Conservation (phyloP, 2,797 vertebrate species). For the Cuniculus paca region DNA sequence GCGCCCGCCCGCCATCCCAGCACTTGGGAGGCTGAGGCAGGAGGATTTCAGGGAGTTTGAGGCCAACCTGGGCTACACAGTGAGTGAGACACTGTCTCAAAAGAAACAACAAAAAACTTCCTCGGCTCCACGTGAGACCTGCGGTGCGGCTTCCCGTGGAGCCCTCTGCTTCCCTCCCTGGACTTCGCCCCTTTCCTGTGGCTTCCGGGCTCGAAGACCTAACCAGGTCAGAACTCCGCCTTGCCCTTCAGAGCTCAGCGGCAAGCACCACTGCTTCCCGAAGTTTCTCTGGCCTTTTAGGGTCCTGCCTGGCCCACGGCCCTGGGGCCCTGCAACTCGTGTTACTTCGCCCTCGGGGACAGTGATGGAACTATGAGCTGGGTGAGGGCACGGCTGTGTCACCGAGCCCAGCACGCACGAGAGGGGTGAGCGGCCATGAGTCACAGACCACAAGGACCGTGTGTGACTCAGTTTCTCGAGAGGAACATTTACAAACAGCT, state of each 20-base stretch:
- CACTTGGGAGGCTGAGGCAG: not conserved
- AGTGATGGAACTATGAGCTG: not conserved
- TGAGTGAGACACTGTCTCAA: not conserved
- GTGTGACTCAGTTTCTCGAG: not conserved
- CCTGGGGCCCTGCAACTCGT: accelerated
- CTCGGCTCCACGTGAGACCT: accelerated
- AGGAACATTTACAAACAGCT: not conserved
- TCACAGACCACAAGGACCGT: not conserved
- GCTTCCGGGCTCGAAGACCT: not conserved
- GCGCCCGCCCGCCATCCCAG: not conserved
- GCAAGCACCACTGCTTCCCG: not conserved
- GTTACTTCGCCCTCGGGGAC: not conserved
- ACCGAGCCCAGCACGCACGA: accelerated
- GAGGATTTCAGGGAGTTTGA: not conserved
- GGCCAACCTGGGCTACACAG: not conserved
- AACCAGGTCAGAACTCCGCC: not conserved
- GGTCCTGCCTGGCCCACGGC: not conserved
- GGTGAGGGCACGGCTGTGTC: not conserved
- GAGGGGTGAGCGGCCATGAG: not conserved
- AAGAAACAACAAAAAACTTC: not conserved
- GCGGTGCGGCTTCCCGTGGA: accelerated
- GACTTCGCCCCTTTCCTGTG: not conserved
- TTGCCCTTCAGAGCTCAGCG: constrained; percentile 14
- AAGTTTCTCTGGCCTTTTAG: not conserved
- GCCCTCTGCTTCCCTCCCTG: not conserved